These are phyloP conservation scores for Leptobrachium leishanense DNA, from an alignment of 2,113 vertebrate genomes.

Conservation along the genomic window DNA sequence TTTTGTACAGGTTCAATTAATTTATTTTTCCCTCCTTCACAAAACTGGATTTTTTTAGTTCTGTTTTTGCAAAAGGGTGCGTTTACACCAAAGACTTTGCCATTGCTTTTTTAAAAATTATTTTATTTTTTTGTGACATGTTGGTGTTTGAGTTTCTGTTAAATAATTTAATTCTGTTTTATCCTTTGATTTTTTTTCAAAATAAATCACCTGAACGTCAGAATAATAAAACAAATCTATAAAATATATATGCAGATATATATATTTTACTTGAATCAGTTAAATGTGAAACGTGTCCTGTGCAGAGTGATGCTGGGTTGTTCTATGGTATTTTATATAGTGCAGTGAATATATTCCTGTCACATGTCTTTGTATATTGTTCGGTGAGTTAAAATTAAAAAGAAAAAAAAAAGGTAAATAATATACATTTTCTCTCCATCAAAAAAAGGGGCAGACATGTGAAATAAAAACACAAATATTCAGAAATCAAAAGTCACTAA, in stretches of 20 bases:
- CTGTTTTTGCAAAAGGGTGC: constrained; percentile 69
- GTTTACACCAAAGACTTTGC: constrained; percentile 97
- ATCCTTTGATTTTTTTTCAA: constrained; percentile 69
- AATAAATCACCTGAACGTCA: constrained; percentile 66
- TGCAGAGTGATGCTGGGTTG: constrained; percentile 67
- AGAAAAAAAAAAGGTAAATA: constrained; percentile 23
- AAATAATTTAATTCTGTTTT: too few relatives aligned
- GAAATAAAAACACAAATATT: constrained; percentile 68
- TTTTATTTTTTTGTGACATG: constrained; percentile 74
- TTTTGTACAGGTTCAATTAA: constrained; percentile 94
- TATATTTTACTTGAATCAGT: constrained; percentile 87
- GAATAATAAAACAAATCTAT: constrained; percentile 40
- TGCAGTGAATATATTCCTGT: constrained; percentile 81
- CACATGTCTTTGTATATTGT: constrained; percentile 67
- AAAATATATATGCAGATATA: constrained; percentile 64
- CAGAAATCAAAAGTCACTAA: constrained; percentile 58
- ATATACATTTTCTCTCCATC: constrained; percentile 54
- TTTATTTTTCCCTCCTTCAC: constrained; percentile 80
- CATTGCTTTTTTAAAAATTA: constrained; percentile 68
- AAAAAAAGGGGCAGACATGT: constrained; percentile 56
- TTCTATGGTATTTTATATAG: constrained; percentile 63
- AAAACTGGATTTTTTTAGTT: constrained; percentile 65
- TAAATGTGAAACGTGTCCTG: constrained; percentile 86
- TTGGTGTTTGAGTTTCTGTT: constrained; percentile 62
- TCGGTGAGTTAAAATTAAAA: constrained; percentile 52